Conservation (phyloP, 2,888 invertebrate genomes). For the Pterobdella sp. region DNA sequence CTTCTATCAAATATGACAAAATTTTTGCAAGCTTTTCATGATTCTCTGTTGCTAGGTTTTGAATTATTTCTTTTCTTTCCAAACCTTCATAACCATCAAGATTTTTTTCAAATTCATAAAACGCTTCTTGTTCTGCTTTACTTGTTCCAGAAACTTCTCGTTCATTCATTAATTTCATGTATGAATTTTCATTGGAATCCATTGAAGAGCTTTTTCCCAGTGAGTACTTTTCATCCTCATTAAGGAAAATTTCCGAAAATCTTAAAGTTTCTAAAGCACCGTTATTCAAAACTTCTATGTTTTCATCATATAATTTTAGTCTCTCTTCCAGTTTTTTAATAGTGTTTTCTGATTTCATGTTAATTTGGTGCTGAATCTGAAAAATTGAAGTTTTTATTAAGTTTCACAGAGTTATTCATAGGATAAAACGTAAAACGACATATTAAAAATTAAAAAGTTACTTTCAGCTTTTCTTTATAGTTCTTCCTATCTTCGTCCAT, state of each 20-base stretch:
- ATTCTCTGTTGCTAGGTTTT: background rate
- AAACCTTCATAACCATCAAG: background rate
- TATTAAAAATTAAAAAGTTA: background rate
- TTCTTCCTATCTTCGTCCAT: constrained; percentile 9
- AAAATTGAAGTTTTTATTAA: too few species aligned
- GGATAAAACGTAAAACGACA: too few species aligned
- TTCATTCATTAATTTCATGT: too few species aligned
- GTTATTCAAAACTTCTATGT: background rate
- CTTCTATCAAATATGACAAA: background rate
- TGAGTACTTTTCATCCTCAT: background rate
- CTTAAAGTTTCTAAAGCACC: background rate
- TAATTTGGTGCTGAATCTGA: background rate
- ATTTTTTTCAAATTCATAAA: background rate
- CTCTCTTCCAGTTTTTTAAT: constrained; percentile 8
- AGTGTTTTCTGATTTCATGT: background rate
- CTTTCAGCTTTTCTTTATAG: background rate
- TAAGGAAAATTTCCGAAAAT: background rate
- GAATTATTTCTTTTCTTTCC: background rate
- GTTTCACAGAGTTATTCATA: too few species aligned
- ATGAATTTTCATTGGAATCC: too few species aligned
- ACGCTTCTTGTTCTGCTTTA: background rate
- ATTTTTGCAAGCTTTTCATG: background rate
- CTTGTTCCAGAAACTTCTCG: background rate
- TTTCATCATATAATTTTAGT: background rate
- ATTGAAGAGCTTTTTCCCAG: too few species aligned